Base-by-base conservation (phyloP, 2,113 vertebrate genomes). In the Gobius niger region DNA sequence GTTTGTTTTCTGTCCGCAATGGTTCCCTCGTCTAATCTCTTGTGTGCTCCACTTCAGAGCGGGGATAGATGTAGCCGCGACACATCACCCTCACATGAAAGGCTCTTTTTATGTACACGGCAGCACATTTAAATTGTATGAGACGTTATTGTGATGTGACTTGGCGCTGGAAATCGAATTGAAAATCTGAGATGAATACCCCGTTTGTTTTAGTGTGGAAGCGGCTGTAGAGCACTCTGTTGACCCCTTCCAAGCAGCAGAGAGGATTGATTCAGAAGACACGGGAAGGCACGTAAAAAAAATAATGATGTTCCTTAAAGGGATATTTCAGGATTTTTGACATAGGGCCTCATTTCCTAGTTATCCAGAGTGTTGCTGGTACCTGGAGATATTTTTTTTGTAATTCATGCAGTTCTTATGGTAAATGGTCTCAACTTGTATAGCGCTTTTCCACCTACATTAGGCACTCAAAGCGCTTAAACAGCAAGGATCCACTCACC, bases 101-200 rank as follows among this genome's bases (percentile, higher is more conserved):
- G 83, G 77, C 69, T 11, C 67, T 72, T 81, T 82, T 83, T 70
- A 79, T 82, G 75, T 72, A 66, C 71, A 60, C 64, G 6, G 54
- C 12, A 40, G 62, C 75, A 54, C 68, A 89, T 89, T 85, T 88
- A 82, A 87, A 91, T 91, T 88, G 71, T 82, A 89, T 89, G 85
- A 89, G 84, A 73, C 60, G 60, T 75, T 78, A 80, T 84, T 82
- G 70, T 82, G 77, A 60, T 69, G 54, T 69, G 63, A 81, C 78
- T 87, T 86, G 52, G 57, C 75, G 68, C 65, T 74, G 63, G 78
- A 76, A 66, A 77, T 72, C 67, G 87, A 86, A 89, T 88, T 82
- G 70, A 80, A 85, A 85, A 81, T 57, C 12, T 44, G 51, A 80
- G 66, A 65, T 72, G 49, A 78, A 83, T 71, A 47, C 24, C 63